phyloP scores from a whole-genome alignment of 2,797 vertebrate species.

The Molossus molossus region DNA sequence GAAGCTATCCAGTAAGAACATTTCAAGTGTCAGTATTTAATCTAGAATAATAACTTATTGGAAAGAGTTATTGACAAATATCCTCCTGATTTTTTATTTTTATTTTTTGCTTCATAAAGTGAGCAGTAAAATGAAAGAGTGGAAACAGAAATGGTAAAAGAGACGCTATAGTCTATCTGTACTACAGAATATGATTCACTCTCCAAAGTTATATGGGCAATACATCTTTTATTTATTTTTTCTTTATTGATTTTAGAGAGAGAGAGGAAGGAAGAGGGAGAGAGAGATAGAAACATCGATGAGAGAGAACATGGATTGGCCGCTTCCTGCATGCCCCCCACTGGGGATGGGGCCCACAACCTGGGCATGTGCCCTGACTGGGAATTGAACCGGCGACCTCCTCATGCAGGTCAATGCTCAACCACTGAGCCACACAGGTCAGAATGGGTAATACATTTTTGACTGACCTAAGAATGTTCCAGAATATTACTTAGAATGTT shows the following conservation, averaged over 20 bases:
- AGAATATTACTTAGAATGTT: constrained; percentile 44
- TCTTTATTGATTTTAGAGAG: no score
- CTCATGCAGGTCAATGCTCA: no score
- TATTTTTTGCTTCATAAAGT: not conserved
- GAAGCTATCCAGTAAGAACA: not conserved
- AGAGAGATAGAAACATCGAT: no score
- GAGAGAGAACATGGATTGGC: no score
- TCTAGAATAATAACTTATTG: not conserved
- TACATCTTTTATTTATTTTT: no score
- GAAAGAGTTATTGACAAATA: not conserved
- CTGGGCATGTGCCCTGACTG: no score
- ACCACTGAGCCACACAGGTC: no score
- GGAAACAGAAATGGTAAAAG: not conserved
- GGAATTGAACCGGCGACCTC: no score
- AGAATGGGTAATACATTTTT: not conserved
- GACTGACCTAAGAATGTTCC: not conserved
- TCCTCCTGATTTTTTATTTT: not conserved
- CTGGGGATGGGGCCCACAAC: no score
- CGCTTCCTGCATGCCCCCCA: no score
- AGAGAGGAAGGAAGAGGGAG: no score
- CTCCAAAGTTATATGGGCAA: not conserved
- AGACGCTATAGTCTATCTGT: not conserved
- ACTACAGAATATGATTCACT: not conserved
- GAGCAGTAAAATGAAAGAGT: not conserved
- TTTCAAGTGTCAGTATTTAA: not conserved